phyloP scores from a whole-genome alignment of 2,797 vertebrate species.

The Phoebastria nigripes region DNA sequence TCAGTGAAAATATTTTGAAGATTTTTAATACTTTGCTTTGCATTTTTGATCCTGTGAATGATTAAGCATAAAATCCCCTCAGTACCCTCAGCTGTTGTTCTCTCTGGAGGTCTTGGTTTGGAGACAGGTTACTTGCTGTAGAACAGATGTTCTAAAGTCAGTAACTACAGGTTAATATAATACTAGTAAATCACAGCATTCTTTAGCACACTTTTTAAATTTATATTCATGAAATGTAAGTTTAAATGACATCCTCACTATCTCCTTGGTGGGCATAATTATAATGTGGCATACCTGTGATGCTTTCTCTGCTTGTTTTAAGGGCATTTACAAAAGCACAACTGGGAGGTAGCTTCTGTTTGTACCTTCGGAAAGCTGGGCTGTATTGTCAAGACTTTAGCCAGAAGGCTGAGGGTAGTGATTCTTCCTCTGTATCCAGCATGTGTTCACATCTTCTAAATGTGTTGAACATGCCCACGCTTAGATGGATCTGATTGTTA shows the following conservation, averaged over 20 bases:
- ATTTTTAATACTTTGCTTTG: neutral
- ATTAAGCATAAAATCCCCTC: neutral
- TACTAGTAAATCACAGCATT: neutral
- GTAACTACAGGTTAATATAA: neutral
- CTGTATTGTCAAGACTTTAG: neutral
- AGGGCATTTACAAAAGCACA: neutral
- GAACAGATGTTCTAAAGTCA: neutral
- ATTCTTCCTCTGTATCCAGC: neutral
- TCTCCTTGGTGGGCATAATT: neutral
- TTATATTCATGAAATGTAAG: neutral
- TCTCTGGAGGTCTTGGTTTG: neutral
- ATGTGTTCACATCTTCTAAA: neutral
- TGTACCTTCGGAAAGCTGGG: neutral
- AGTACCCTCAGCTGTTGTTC: neutral
- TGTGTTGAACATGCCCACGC: fast-evolving
- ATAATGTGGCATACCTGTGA: neutral
- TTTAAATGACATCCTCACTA: neutral
- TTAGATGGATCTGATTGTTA: neutral
- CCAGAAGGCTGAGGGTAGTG: neutral
- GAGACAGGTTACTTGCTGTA: neutral
- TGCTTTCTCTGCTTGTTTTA: neutral
- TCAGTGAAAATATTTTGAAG: neutral
- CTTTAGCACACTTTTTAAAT: neutral
- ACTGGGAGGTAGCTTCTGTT: neutral
- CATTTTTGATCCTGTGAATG: neutral